These are phyloP conservation scores for Ectemnius lituratus DNA, from an alignment of 2,888 invertebrate genomes.

Conservation along the genomic window DNA sequence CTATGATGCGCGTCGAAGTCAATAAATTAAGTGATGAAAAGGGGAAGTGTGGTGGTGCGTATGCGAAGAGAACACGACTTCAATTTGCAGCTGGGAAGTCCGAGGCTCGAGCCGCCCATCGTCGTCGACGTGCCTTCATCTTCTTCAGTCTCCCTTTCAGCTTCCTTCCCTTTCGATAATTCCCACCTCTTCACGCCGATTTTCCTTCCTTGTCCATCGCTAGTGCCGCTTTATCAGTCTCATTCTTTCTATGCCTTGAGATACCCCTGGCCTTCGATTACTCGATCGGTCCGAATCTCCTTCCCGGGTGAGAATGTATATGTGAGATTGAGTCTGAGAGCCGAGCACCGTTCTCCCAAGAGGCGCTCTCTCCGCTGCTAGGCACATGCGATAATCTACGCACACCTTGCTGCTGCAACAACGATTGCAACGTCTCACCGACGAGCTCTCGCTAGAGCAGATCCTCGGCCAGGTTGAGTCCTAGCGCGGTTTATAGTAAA, in stretches of 20 bases:
- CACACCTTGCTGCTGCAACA: no score
- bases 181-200: neutral
- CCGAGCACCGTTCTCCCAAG: neutral
- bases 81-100: constrained; percentile 29
- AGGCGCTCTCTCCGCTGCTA: neutral
- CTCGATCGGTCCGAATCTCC: neutral
- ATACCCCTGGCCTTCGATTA: neutral
- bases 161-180: neutral
- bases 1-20: neutral
- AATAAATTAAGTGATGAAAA: constrained; percentile 1
- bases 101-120: constrained; percentile 6
- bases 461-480: neutral
- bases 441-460: no score
- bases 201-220: neutral
- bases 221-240: no score
- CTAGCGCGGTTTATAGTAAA: neutral
- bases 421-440: no score
- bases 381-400: constrained; percentile 6
- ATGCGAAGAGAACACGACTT: constrained; percentile 26
- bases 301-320: neutral
- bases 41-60: neutral
- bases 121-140: constrained; percentile 20
- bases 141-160: neutral
- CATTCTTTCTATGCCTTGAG: no score
- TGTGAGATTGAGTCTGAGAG: constrained; percentile 1